Evolutionary conservation across 2,113 vertebrate genomes (phyloP).

Genomic region (Lates calcarifer): DNA sequence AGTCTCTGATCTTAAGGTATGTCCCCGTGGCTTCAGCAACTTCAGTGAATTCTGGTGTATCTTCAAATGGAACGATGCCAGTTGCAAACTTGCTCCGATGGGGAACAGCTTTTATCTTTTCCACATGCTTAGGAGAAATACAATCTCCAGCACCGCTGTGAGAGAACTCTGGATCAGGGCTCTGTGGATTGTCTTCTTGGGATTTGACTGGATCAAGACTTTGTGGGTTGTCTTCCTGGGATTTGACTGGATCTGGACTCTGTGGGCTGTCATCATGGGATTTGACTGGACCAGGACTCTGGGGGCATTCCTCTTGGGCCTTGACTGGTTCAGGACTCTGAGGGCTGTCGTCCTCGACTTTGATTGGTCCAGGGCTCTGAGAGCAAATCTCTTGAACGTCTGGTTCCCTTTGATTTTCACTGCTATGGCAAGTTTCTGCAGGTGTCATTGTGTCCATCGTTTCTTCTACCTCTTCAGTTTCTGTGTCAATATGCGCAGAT

Average conservation of each 20-base stretch:
- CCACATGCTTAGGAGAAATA: constrained; percentile 9
- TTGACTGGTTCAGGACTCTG: constrained; percentile 36
- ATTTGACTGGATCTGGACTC: constrained; percentile 28
- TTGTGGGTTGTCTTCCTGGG: background rate
- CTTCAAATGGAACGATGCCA: constrained; percentile 95
- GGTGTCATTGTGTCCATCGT: constrained; percentile 30
- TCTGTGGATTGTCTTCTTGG: background rate
- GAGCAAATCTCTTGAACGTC: constrained; percentile 20
- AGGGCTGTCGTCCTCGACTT: constrained; percentile 11
- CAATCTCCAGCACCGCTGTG: background rate
- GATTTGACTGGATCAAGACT: background rate
- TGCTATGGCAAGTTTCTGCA: constrained; percentile 36
- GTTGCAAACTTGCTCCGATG: constrained; percentile 94
- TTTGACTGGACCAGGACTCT: constrained; percentile 37
- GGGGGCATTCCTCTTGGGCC: constrained; percentile 17
- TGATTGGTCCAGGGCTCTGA: constrained; percentile 15
- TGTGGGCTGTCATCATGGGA: constrained; percentile 15
- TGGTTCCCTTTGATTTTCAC: constrained; percentile 37
- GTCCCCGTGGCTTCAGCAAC: constrained; percentile 94
- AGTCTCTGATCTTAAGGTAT: constrained; percentile 91
- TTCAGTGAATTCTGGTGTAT: constrained; percentile 96
- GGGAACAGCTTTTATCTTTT: constrained; percentile 84
- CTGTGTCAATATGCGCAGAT: constrained; percentile 81
- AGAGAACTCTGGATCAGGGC: constrained; percentile 22
- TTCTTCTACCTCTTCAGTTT: constrained; percentile 72